Evolutionary conservation across 2,797 vertebrate genomes (phyloP).

Genomic region (Phrynocephalus vlangalii): DNA sequence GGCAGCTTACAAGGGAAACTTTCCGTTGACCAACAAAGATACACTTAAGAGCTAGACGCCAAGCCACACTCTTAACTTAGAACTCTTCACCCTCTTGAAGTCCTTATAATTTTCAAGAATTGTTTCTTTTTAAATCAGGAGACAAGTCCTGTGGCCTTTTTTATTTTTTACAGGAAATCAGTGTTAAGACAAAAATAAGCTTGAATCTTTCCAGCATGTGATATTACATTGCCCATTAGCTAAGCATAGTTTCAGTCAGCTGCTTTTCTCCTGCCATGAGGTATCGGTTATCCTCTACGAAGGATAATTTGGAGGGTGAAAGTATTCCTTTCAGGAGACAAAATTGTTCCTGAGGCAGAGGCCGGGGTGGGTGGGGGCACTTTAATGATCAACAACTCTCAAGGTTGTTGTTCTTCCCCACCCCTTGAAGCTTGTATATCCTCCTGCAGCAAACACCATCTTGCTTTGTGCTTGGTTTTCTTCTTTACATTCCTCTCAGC

Average conservation of each 20-base stretch:
- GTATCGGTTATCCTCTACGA: not conserved
- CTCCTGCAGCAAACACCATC: not conserved
- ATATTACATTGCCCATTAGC: slow-evolving; percentile 11
- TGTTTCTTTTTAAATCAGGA: slow-evolving; percentile 7
- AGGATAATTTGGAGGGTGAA: not conserved
- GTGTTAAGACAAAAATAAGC: slow-evolving; percentile 43
- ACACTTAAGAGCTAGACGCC: not conserved
- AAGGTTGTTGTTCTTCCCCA: too few species aligned
- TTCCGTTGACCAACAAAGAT: not conserved
- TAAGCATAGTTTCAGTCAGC: slow-evolving; percentile 2
- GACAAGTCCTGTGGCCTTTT: slow-evolving; percentile 25
- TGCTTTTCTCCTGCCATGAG: not conserved
- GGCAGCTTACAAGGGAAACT: not conserved
- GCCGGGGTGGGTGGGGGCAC: too few species aligned
- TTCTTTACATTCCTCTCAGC: not conserved
- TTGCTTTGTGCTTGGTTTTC: not conserved
- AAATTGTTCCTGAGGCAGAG: not conserved
- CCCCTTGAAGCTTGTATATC: not conserved
- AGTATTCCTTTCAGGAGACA: not conserved
- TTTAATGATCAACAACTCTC: not conserved
- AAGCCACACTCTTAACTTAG: not conserved
- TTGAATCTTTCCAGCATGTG: not conserved
- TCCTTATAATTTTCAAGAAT: slow-evolving; percentile 7
- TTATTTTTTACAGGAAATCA: slow-evolving; percentile 1
- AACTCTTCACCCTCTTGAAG: not conserved